These are phyloP conservation scores for Campylomormyrus tamandua DNA, from an alignment of 2,113 vertebrate species.

Conservation along the genomic window DNA sequence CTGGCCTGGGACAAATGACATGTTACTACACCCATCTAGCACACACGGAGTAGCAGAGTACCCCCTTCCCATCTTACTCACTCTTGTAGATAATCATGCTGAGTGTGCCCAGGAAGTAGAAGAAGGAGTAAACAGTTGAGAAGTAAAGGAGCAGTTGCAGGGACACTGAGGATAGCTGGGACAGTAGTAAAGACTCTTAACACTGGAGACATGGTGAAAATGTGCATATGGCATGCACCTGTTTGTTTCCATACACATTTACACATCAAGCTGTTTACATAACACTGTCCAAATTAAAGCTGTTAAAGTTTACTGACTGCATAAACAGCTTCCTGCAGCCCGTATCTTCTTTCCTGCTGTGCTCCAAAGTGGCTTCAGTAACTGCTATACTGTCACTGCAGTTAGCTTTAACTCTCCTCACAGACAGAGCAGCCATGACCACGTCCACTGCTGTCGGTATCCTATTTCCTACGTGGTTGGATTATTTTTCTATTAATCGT, in stretches of 20 bases:
- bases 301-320: background rate
- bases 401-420: background rate
- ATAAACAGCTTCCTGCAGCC: background rate
- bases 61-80: conserved; percentile 48
- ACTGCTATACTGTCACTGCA: background rate
- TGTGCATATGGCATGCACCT: background rate
- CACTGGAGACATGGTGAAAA: conserved; percentile 25
- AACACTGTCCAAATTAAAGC: background rate
- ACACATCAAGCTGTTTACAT: background rate
- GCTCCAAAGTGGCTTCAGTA: background rate
- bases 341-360: background rate
- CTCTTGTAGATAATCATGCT: conserved; percentile 72
- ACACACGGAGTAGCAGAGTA: background rate
- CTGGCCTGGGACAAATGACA: conserved; percentile 53
- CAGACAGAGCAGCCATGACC: background rate
- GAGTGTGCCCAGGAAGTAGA: conserved; percentile 68
- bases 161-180: conserved; percentile 66
- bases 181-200: conserved; percentile 42
- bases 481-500: background rate
- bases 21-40: background rate
- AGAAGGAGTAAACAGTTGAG: conserved; percentile 54
- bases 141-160: conserved; percentile 66
- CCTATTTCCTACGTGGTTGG: background rate
- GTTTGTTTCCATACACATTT: background rate
- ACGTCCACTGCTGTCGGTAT: background rate